phyloP scores from a whole-genome alignment of 2,797 vertebrate species.

The Oreonectes daqikongensis region DNA sequence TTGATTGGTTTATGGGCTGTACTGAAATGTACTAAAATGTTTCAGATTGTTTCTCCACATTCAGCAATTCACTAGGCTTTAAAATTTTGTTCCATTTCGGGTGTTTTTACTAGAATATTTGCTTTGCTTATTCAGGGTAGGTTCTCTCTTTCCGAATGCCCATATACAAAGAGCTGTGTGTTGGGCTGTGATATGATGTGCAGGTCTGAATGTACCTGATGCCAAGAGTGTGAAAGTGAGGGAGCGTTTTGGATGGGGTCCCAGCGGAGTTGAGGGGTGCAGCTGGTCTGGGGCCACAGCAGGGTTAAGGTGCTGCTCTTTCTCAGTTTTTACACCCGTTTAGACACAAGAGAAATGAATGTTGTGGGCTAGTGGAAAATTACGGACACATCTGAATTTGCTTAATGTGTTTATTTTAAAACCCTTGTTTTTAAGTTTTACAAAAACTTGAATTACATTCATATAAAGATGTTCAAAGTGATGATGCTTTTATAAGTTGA shows the following conservation, averaged over 20 bases:
- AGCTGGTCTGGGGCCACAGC: conserved; percentile 33
- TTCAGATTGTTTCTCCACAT: neutral
- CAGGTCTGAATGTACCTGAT: conserved; percentile 63
- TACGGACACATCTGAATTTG: neutral
- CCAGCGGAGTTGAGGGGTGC: conserved; percentile 64
- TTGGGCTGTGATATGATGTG: conserved; percentile 73
- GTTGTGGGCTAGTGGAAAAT: neutral
- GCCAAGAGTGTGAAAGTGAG: conserved; percentile 50
- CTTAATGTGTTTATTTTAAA: neutral
- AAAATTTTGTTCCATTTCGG: conserved; percentile 23
- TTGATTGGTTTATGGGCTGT: conserved; percentile 28
- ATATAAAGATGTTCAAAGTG: neutral
- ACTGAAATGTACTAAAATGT: conserved; percentile 13
- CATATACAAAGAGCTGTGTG: conserved; percentile 78
- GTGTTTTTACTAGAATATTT: conserved; percentile 44
- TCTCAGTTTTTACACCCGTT: neutral
- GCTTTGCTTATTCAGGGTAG: conserved; percentile 46
- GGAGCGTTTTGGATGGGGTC: conserved; percentile 64
- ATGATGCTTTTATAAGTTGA: neutral
- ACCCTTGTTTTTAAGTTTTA: neutral
- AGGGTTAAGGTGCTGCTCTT: conserved; percentile 32
- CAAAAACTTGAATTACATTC: neutral
- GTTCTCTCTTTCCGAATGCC: conserved; percentile 60
- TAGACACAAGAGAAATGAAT: neutral
- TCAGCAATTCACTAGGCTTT: conserved; percentile 11